Evolutionary conservation across 1,140 invertebrate genomes (phyloP), one percentile per base, ranked within the genome.

Genomic region (Druon quercuslanigerum): DNA sequence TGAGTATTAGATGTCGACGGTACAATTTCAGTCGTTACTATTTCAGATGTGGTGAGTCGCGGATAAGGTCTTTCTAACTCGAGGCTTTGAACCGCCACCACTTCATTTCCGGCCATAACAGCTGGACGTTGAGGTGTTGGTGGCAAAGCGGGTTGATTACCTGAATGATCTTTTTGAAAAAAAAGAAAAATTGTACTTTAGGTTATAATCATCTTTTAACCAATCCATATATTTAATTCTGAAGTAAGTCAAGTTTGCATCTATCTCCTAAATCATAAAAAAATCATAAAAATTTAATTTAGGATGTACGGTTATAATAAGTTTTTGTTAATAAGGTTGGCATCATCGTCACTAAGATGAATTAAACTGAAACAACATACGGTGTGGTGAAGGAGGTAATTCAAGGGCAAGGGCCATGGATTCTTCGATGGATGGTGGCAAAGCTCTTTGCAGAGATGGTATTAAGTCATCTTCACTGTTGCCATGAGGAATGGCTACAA

Each of bases 101-200:
- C 90, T 87, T 93, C 93, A 51, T 92, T 94, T 7, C 92, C 93
- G 40, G 92, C 92, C 77, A 92, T 86, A 50, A 93, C 88, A 4
- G 92, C 90, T 5, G 90, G 91, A 17, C 89, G 90, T 77, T 90
- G 89, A 75, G 87, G 84, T 12, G 88, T 81, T 56, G 92, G 87
- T 40, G 90, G 91, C 75, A 93, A 87, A 40, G 92, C 90, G 16
- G 87, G 86, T 83, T 87, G 87, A 51, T 78, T 84, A 9, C 73
- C 80, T 40, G 46, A n/a, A 40, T 40, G 60, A 66, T 66, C 60
- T 66, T 16, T 66, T 14, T 16, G 0, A 66, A 66, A 8, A 40
- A 40, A 66, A 40, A 33, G 9, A 46, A 40, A 33, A 46, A 46
- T 46, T 46, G 40, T 9, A 46, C 40, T 46, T 46, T 11, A 46